Evolutionary conservation across 1,140 invertebrate species (phyloP), one percentile per base, ranked within the genome.

Genomic region (Heliconius melpomene): DNA sequence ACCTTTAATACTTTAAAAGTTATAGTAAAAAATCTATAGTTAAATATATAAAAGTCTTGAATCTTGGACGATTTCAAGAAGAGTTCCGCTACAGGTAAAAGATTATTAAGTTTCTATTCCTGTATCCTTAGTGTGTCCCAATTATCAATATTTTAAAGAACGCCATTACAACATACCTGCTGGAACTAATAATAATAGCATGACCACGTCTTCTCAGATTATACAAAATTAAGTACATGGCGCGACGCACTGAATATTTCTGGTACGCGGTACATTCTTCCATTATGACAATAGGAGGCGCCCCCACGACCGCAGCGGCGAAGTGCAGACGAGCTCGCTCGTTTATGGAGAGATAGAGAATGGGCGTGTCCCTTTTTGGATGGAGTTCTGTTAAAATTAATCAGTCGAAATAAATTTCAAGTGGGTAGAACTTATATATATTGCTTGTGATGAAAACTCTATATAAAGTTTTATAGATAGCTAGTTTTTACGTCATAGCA

Each of bases 251-350:
- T 2, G 89, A 90, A 46, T 87, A 87, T 40, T 89, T 88, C 79
- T 93, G 92, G 81, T 89, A 88, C 1, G 88, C 90, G 3, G 90
- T 90, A 76, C 84, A 89, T 74, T 93, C 92, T 57, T 93, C 91
- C 18, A 93, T 71, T 2, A 93, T 78, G 2, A 92, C 75, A 1
- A 92, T 60, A 1, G 89, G 85, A 0, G 91, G 91, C 0, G 90
- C 89, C 0, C 86, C 91, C 1, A 92, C 79, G 11, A 89, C 85
- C 0, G 91, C 89, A 1, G 88, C 87, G 0, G 83, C 85, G 83
- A 93, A 93, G 73, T 88, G 81, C n/a, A 93, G 66, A 0, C 89
- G 83, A 6, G 82, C 82, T 8, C 75, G 83, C 7, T 90, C 90
- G 20, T 72, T 83, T 1, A 79, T 23, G 8, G 75, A 73, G 9